Evolutionary conservation across 2,113 vertebrate species (phyloP), one percentile per base, ranked within the genome.

Genomic region (Ibidorhyncha struthersii): DNA sequence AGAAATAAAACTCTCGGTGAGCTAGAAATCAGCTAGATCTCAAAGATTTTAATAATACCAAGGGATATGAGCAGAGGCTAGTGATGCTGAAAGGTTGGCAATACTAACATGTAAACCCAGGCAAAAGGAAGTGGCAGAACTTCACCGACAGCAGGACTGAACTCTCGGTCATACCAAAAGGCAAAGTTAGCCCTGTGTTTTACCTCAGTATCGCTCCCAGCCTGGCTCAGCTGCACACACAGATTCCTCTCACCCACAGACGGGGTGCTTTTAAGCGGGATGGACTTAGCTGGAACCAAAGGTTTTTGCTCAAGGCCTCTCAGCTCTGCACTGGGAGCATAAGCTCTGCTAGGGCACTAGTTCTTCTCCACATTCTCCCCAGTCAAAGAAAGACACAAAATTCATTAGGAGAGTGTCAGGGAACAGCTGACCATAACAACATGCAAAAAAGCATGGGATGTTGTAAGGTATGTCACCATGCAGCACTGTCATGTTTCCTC

Each of bases 231-330:
- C 74, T 1, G 2, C 82, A 72, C 17, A 29, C 2, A 1, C 0
- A 0, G 62, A 67, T 53, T 78, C 27, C 30, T 82, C 50, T 82
- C 1, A 0, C 83, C 34, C 1, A 27, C 0, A 0, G 47, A 49
- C 21, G 49, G 11, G 29, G 53, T 56, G 63, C n/a, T 73, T 77
- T 90, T 47, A 49, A 62, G 53, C 53, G 65, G 30, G 40, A 65
- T 20, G 27, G 62, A 52, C 63, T 82, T 34, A 63, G 29, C 41
- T 80, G 71, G 52, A 67, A 19, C 12, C 9, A 38, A 55, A 78
- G n/a, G 34, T 41, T 55, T 55, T 90, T 78, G 16, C 63, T 82
- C 20, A 30, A 41, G 41, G 49, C n/a, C 29, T 73, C 16, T 55
- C 50, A 49, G 79, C 66, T 67, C 50, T 78, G 65, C 49, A 20